A percentile compares a stretch with the other conserved stretches of the same genome.
phyloP scores from a whole-genome alignment of 2,797 vertebrate genomes.

The Sternotherus odoratus region DNA sequence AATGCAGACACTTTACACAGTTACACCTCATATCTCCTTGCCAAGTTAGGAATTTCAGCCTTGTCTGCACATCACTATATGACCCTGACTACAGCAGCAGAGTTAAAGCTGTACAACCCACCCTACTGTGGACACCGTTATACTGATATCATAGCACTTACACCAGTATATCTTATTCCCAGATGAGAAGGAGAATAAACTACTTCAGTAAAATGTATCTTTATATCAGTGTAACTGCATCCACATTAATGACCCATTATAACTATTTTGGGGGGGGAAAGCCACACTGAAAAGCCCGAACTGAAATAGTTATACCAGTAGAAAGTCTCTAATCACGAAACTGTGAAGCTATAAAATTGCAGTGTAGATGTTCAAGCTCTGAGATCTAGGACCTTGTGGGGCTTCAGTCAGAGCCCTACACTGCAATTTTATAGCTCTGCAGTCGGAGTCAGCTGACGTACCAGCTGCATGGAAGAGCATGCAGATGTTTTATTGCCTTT shows the following conservation, averaged over 20 bases:
- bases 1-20: conserved; percentile 15
- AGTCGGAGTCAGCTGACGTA: background rate
- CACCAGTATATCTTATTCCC: background rate
- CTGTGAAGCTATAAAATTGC: background rate
- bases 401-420: background rate
- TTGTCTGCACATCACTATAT: background rate
- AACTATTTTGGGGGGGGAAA: background rate
- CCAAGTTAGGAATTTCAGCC: background rate
- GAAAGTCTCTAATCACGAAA: background rate
- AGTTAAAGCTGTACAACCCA: background rate
- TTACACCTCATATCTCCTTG: background rate
- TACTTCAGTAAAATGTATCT: background rate
- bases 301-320: background rate
- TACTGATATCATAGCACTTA: background rate
- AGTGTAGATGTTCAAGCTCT: background rate
- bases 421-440: no score
- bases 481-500: background rate
- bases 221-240: background rate
- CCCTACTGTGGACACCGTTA: background rate
- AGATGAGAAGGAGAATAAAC: background rate
- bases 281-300: background rate
- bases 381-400: background rate
- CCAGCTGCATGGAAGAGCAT: background rate
- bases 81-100: background rate
- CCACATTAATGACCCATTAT: background rate